phyloP scores from a whole-genome alignment of 1,140 invertebrate species.

The Akabosia matsudoensis region DNA sequence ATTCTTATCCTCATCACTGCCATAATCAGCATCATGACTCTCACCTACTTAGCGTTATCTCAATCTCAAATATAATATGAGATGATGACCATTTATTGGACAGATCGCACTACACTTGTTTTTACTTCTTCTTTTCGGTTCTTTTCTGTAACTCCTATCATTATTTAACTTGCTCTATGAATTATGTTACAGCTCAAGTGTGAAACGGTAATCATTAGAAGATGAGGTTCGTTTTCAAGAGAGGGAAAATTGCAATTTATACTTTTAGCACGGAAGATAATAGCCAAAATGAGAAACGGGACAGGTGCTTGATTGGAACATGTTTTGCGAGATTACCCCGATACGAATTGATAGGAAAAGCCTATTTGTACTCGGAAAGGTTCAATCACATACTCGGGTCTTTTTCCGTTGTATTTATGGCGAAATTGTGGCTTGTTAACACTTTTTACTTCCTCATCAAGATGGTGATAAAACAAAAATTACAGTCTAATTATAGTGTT shows the following conservation, averaged over 20 bases:
- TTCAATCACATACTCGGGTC: neutral
- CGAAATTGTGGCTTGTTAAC: neutral
- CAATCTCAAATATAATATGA: neutral
- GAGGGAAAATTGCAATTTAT: neutral
- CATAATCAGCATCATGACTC: neutral
- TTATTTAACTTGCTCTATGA: neutral
- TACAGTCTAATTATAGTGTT: neutral
- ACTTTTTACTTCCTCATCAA: neutral
- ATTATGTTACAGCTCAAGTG: neutral
- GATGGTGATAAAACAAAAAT: neutral
- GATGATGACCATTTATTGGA: neutral
- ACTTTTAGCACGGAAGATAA: neutral
- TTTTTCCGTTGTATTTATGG: neutral
- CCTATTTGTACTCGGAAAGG: neutral
- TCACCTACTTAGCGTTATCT: constrained; percentile 14
- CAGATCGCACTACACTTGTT: neutral
- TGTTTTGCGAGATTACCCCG: neutral
- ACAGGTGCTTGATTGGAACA: neutral
- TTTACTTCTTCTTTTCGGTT: neutral
- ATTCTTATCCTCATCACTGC: neutral
- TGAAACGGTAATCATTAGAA: neutral
- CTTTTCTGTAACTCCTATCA: too few species aligned
- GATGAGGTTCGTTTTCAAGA: too few species aligned
- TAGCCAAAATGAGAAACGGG: neutral
- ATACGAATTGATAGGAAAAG: too few species aligned